Evolutionary conservation across 2,113 vertebrate species (phyloP).

Genomic region (Pygoscelis adeliae): DNA sequence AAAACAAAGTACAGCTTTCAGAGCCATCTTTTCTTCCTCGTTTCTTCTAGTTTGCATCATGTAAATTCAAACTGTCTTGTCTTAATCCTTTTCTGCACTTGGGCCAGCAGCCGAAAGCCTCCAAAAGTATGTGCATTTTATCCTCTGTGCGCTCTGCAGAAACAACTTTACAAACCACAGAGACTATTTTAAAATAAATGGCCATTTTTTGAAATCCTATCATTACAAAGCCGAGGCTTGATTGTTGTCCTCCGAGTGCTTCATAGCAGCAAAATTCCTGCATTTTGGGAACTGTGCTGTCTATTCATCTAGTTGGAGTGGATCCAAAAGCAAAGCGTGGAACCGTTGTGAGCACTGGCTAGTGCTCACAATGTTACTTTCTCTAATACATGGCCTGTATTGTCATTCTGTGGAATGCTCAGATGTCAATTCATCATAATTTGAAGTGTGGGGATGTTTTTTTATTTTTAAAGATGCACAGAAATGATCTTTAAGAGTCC

Average conservation of each 20-base stretch:
- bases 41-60: slow-evolving; percentile 1
- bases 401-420: background rate
- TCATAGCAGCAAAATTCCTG: slow-evolving; percentile 23
- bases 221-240: slow-evolving; percentile 10
- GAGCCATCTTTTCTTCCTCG: background rate
- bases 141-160: background rate
- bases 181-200: slow-evolving; percentile 48
- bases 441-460: background rate
- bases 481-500: background rate
- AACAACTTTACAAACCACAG: slow-evolving; percentile 34
- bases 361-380: background rate
- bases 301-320: slow-evolving; percentile 17
- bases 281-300: slow-evolving; percentile 16
- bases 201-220: slow-evolving; percentile 29
- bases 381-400: background rate
- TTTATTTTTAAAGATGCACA: background rate
- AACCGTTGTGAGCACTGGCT: background rate
- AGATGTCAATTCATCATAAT: background rate
- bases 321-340: background rate
- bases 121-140: background rate
- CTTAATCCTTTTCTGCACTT: slow-evolving; percentile 15
- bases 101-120: background rate
- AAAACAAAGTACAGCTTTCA: background rate
- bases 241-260: slow-evolving; percentile 15
- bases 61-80: slow-evolving; percentile 11